A percentile compares a stretch with the other conserved stretches of the same genome.
Evolutionary conservation across 2,797 vertebrate species (phyloP).

Genomic region (Anolis apletophallus): DNA sequence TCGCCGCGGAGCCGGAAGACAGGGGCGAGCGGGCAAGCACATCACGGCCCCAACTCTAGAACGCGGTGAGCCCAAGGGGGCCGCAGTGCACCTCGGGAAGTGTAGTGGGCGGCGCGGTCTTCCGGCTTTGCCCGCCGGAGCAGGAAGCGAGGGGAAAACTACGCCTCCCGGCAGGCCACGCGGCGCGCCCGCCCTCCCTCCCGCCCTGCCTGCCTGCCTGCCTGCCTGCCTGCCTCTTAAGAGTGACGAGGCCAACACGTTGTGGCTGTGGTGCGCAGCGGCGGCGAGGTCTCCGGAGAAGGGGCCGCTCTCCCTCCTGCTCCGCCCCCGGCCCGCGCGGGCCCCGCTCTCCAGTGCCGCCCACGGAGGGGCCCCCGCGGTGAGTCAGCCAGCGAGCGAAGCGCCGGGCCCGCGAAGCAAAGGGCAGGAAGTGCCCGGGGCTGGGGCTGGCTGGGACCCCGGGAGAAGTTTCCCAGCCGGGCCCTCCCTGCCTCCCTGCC

Average conservation of each 20-base stretch:
- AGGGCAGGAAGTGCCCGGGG: too few relatives aligned
- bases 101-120: not conserved
- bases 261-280: slow-evolving; percentile 22
- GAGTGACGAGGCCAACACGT: slow-evolving; percentile 42
- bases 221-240: too few relatives aligned
- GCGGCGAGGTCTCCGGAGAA: too few relatives aligned
- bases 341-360: not conserved
- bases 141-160: slow-evolving; percentile 27
- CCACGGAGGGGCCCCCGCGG: too few relatives aligned
- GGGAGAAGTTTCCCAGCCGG: too few relatives aligned
- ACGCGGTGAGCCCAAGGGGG: too few relatives aligned
- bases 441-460: too few relatives aligned
- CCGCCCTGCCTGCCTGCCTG: too few relatives aligned
- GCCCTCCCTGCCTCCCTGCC: too few relatives aligned
- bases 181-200: not conserved
- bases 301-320: too few relatives aligned
- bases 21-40: too few relatives aligned
- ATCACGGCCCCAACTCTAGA: not conserved
- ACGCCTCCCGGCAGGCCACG: slow-evolving; percentile 5
- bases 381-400: not conserved
- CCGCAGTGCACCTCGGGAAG: slow-evolving; percentile 21
- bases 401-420: too few relatives aligned
- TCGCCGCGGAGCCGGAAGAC: not conserved
- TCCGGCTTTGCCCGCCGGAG: not conserved
- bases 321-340: not conserved